These are phyloP conservation scores for Tipula confusa DNA, from an alignment of 2,888 invertebrate genomes.

Conservation along the genomic window DNA sequence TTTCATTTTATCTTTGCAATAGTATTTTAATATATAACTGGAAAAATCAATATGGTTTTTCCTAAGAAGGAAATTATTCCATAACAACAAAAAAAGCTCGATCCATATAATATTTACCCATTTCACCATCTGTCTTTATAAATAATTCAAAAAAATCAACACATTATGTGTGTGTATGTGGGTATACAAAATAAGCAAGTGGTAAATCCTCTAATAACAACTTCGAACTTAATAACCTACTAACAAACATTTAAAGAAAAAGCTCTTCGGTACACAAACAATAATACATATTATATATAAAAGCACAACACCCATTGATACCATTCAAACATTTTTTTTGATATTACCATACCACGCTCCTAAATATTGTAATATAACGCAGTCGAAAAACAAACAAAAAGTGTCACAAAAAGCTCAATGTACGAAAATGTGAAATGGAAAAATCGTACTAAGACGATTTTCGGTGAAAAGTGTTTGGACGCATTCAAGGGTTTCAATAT, in stretches of 20 bases:
- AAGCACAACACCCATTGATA: conserved; percentile 3
- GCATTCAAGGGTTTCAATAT: background rate
- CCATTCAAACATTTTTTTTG: background rate
- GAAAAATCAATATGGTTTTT: background rate
- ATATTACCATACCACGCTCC: background rate
- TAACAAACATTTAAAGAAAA: background rate
- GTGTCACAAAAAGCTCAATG: background rate
- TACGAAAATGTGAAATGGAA: background rate
- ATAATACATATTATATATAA: background rate
- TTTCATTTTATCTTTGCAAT: background rate
- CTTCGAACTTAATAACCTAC: background rate
- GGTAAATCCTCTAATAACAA: background rate
- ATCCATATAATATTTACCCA: background rate
- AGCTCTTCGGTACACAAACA: background rate
- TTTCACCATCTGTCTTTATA: background rate
- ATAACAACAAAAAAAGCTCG: background rate
- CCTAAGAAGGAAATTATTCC: background rate
- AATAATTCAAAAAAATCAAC: background rate
- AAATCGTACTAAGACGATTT: conserved; percentile 5
- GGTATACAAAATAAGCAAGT: background rate
- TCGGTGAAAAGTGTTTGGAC: background rate
- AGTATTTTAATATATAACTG: background rate
- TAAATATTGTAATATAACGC: background rate
- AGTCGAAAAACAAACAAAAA: background rate
- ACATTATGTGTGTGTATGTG: background rate